phyloP scores from a whole-genome alignment of 2,113 vertebrate genomes.

The Dissostichus mawsoni region DNA sequence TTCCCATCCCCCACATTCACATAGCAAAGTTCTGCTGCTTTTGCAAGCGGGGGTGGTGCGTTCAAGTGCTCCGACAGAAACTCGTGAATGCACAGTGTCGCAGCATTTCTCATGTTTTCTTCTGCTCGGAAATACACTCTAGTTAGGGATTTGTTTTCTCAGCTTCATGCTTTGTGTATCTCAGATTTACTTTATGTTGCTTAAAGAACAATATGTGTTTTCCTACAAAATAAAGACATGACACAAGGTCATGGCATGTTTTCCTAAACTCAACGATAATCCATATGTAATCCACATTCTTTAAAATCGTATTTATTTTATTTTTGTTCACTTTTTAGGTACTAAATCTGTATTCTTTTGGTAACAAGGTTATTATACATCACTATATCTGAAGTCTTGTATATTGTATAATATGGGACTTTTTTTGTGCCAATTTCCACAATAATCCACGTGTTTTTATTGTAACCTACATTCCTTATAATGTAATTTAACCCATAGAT shows the following conservation, averaged over 20 bases:
- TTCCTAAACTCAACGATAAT: not conserved
- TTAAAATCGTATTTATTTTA: not conserved
- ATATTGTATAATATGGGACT: no score
- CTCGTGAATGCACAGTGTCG: conserved; percentile 51
- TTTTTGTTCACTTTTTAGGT: not conserved
- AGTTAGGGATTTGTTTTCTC: not conserved
- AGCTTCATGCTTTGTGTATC: not conserved
- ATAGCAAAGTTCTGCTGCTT: conserved; percentile 87
- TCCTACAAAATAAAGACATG: not conserved
- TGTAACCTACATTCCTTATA: not conserved
- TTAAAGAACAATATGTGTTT: not conserved
- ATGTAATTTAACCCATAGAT: not conserved
- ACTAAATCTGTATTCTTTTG: not conserved
- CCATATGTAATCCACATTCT: not conserved
- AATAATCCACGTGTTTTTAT: no score
- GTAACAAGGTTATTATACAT: no score
- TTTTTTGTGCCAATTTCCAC: no score
- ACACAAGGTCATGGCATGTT: not conserved
- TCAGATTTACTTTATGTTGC: not conserved
- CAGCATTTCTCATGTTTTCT: conserved; percentile 35
- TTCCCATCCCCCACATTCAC: conserved; percentile 85
- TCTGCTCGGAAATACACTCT: not conserved
- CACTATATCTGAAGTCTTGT: no score
- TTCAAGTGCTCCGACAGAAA: conserved; percentile 56
- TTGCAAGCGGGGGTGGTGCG: conserved; percentile 80